Evolutionary conservation across 1,140 invertebrate genomes (phyloP).

Genomic region (Varroa destructor): DNA sequence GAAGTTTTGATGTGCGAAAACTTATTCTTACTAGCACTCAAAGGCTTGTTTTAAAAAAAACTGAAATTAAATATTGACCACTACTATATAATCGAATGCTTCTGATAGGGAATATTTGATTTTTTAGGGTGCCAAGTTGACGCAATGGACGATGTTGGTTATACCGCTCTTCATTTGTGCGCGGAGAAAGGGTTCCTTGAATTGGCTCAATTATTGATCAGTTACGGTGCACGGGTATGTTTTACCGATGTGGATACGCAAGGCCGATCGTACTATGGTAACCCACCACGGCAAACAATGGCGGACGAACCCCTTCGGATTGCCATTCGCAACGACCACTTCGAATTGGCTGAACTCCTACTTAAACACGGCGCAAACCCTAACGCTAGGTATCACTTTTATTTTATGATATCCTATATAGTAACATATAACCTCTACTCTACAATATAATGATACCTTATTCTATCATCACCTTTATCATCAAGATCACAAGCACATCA

Average conservation of each 20-base stretch:
- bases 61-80: too few relatives aligned
- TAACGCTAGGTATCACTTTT: constrained; percentile 42
- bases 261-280: constrained; percentile 34
- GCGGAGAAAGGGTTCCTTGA: constrained; percentile 60
- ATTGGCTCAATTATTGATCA: constrained; percentile 52
- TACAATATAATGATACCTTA: too few relatives aligned
- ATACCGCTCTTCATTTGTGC: constrained; percentile 70
- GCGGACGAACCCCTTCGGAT: constrained; percentile 61
- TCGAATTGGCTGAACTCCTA: constrained; percentile 51
- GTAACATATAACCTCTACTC: too few relatives aligned
- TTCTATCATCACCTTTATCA: too few relatives aligned
- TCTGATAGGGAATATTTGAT: not conserved
- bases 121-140: constrained; percentile 53
- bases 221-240: constrained; percentile 63
- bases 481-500: too few relatives aligned
- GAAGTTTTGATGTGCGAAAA: not conserved
- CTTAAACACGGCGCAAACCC: constrained; percentile 56
- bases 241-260: constrained; percentile 43
- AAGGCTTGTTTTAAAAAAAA: too few relatives aligned
- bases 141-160: constrained; percentile 72
- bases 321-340: constrained; percentile 71
- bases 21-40: not conserved
- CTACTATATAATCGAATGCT: too few relatives aligned
- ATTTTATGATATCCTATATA: too few relatives aligned
- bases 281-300: constrained; percentile 36